phyloP scores from a whole-genome alignment of 2,113 vertebrate genomes.

The Reinhardtius hippoglossoides region DNA sequence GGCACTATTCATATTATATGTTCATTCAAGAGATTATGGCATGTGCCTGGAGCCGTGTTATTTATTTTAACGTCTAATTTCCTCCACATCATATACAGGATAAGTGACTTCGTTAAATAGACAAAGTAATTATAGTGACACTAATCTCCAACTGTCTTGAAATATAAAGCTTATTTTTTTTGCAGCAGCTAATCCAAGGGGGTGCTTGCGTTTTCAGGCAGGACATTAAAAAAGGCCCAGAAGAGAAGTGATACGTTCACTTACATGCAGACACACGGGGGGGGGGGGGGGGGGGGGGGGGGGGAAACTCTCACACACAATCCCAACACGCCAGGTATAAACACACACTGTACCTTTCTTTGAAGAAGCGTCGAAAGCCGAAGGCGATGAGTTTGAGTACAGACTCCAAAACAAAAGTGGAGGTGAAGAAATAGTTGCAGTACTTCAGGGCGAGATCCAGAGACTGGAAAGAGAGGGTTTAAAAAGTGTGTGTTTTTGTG shows the following conservation, averaged over 20 bases:
- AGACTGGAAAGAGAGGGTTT: slow-evolving; percentile 82
- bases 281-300: too few relatives aligned
- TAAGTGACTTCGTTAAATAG: slow-evolving; percentile 20
- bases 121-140: slow-evolving; percentile 12
- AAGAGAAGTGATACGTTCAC: slow-evolving; percentile 23
- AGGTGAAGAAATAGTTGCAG: slow-evolving; percentile 99
- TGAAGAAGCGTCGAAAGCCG: slow-evolving; percentile 96
- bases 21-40: slow-evolving; percentile 44
- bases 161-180: neutral
- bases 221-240: neutral
- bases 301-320: neutral
- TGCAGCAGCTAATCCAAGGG: slow-evolving; percentile 3
- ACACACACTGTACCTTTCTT: slow-evolving; percentile 88
- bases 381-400: slow-evolving; percentile 95
- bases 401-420: slow-evolving; percentile 95
- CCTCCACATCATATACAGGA: slow-evolving; percentile 14
- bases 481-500: slow-evolving; percentile 14
- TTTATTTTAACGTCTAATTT: neutral
- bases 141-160: neutral
- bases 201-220: neutral
- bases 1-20: slow-evolving; percentile 49
- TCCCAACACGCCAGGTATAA: neutral
- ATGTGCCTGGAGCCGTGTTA: slow-evolving; percentile 17
- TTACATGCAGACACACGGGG: neutral
- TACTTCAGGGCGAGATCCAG: slow-evolving; percentile 96